A percentile compares a stretch with the other conserved stretches of the same genome.
Evolutionary conservation across 2,113 vertebrate species (phyloP).

Genomic region (Limnothrissa miodon): DNA sequence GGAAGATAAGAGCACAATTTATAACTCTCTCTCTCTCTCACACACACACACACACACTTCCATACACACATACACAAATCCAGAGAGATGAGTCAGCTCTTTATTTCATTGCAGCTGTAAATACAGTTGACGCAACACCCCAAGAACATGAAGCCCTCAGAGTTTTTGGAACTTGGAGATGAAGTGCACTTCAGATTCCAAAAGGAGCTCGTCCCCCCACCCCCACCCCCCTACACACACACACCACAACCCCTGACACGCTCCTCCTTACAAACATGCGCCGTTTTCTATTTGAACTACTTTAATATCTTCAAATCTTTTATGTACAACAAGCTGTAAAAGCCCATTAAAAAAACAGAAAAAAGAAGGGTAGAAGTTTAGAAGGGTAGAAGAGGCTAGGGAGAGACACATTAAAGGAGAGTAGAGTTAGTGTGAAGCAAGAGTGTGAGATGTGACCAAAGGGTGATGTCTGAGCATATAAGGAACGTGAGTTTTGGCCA

Average conservation of each 20-base stretch:
- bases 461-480: neutral
- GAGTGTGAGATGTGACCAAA: neutral
- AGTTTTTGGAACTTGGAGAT: neutral
- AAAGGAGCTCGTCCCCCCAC: too few relatives aligned
- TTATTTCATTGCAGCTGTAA: slow-evolving; percentile 17
- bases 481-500: neutral
- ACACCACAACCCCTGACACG: too few relatives aligned
- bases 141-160: neutral
- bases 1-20: slow-evolving; percentile 2
- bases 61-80: neutral
- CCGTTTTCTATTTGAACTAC: neutral
- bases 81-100: slow-evolving; percentile 11
- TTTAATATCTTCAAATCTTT: neutral
- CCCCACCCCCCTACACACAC: neutral
- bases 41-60: neutral
- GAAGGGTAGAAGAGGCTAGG: neutral
- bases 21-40: neutral
- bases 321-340: neutral
- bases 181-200: neutral
- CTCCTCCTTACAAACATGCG: neutral
- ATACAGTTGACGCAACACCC: slow-evolving; percentile 17
- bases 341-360: neutral
- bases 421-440: neutral
- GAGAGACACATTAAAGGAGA: neutral
- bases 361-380: neutral